Evolutionary conservation across 2,113 vertebrate species (phyloP).

Genomic region (Pelobates fuscus): DNA sequence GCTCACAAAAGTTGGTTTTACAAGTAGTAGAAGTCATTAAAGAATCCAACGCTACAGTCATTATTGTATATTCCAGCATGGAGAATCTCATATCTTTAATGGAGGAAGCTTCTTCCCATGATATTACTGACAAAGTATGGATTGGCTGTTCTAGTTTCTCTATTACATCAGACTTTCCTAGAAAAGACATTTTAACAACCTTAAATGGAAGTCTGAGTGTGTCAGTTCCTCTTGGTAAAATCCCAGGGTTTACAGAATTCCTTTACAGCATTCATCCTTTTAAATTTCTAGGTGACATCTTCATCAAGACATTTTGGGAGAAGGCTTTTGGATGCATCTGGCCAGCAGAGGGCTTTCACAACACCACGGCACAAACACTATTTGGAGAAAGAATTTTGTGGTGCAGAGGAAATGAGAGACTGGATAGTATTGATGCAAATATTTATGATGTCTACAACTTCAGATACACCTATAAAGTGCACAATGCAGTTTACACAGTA

Average conservation of each 20-base stretch:
- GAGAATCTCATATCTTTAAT: background rate
- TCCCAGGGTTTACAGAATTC: background rate
- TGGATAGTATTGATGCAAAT: conserved; percentile 26
- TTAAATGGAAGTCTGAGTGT: conserved; percentile 6
- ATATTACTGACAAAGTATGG: background rate
- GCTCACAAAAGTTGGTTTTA: no score
- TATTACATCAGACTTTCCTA: background rate
- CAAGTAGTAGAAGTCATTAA: background rate
- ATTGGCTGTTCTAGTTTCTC: background rate
- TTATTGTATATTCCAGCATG: background rate
- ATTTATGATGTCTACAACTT: conserved; percentile 32
- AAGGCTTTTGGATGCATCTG: conserved; percentile 25
- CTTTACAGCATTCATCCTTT: background rate
- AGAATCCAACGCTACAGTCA: background rate
- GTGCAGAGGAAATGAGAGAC: conserved; percentile 23
- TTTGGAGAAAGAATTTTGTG: background rate
- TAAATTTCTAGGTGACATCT: background rate
- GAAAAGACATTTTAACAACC: no score
- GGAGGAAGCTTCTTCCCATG: background rate
- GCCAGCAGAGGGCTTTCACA: background rate
- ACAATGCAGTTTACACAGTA: conserved; percentile 24
- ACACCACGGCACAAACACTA: background rate
- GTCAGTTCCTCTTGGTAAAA: background rate
- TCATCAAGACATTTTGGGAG: background rate
- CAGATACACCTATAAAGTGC: conserved; percentile 18